phyloP scores from a whole-genome alignment of 2,113 vertebrate genomes.

The Charina bottae region DNA sequence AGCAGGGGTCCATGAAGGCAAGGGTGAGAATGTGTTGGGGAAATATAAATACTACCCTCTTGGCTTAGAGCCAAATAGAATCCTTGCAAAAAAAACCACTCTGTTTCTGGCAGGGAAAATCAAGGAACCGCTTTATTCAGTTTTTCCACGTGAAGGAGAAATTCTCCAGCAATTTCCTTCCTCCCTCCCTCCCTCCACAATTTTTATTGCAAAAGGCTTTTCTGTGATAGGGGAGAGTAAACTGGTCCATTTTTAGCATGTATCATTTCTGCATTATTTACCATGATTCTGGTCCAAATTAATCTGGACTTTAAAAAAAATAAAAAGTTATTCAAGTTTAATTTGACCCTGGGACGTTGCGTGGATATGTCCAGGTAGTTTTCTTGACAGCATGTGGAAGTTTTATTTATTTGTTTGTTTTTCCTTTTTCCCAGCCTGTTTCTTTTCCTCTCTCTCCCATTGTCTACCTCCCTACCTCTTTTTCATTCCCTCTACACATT shows the following conservation, averaged over 20 bases:
- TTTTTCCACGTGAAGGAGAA: not conserved
- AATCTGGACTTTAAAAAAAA: no score
- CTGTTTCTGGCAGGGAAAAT: not conserved
- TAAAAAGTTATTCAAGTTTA: no score
- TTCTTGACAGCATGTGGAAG: no score
- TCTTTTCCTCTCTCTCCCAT: not conserved
- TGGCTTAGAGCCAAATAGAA: not conserved
- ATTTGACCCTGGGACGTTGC: no score
- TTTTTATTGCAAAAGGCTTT: no score
- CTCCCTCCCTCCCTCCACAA: not conserved
- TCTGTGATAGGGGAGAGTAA: no score
- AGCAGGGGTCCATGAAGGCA: slow-evolving; percentile 71
- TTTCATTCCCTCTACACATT: not conserved
- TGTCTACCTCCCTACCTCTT: not conserved
- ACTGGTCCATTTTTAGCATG: no score
- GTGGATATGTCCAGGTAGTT: no score
- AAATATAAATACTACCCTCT: not conserved
- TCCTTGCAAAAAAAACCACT: not conserved
- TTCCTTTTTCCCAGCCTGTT: no score
- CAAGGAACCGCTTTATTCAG: not conserved
- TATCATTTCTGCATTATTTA: no score
- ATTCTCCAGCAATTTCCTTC: not conserved
- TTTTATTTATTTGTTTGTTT: no score
- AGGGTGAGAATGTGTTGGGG: slow-evolving; percentile 39
- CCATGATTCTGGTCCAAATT: no score